A percentile compares a stretch with the other conserved stretches of the same genome.
Evolutionary conservation across 2,113 vertebrate species (phyloP).

Genomic region (Chaetura pelagica): DNA sequence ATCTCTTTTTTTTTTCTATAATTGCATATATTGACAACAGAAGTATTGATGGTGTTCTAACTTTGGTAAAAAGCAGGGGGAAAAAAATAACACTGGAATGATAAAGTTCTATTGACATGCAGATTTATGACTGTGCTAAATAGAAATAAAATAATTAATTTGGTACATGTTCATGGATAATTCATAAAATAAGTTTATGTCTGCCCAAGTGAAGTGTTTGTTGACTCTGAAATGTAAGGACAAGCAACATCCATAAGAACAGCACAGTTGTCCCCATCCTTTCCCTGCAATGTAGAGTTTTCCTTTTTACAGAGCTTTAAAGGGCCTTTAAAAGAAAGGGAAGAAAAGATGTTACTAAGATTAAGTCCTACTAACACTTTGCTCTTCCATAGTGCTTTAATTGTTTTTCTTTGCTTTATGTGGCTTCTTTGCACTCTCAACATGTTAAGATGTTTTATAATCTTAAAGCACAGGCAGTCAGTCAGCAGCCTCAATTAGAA

Average conservation of each 20-base stretch:
- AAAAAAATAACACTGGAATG: not conserved
- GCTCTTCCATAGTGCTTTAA: not conserved
- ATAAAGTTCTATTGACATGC: not conserved
- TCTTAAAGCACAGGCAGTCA: not conserved
- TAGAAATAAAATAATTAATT: constrained; percentile 11
- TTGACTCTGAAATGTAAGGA: constrained; percentile 4
- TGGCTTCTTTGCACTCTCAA: not conserved
- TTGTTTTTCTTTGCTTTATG: not conserved
- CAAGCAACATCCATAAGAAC: not conserved
- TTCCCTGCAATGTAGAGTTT: not conserved
- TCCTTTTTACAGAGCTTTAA: not conserved
- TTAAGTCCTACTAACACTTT: not conserved
- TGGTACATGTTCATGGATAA: not conserved
- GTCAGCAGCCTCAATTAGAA: not conserved
- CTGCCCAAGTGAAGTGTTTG: not conserved
- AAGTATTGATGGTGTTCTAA: not conserved
- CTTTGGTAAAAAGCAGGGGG: not conserved
- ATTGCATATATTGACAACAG: not conserved
- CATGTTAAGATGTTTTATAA: not conserved
- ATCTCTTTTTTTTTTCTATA: not conserved
- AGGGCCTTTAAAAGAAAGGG: not conserved
- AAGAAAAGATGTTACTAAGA: not conserved
- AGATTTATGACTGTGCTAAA: not conserved
- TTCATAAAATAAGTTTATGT: not conserved
- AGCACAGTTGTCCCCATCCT: not conserved